Percentiles rank a stretch among this genome's conserved stretches.
Conservation (phyloP, 2,888 invertebrate species). For the Metacarcinus magister region DNA sequence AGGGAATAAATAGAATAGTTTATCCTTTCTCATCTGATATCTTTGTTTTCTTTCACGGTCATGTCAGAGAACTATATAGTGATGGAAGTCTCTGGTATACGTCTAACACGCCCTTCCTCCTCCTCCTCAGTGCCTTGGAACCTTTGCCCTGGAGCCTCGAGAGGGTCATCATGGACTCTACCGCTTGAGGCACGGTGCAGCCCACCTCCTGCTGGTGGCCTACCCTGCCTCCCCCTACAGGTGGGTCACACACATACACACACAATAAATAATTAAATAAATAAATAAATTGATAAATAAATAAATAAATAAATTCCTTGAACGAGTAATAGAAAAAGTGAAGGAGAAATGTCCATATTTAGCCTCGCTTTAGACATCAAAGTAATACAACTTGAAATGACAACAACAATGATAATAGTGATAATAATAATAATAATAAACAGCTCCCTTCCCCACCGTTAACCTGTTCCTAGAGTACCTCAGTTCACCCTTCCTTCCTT, state of each 20-base stretch:
- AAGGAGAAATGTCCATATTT: no score
- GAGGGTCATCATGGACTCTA: slow-evolving; percentile 72
- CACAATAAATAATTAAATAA: not conserved
- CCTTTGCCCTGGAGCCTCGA: slow-evolving; percentile 58
- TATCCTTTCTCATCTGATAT: not conserved
- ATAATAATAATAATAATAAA: no score
- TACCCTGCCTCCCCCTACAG: slow-evolving; percentile 68
- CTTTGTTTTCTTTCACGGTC: not conserved
- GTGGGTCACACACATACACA: slow-evolving; percentile 9
- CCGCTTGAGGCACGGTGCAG: slow-evolving; percentile 62
- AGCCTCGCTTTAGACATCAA: no score
- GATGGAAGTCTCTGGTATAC: no score
- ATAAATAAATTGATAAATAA: not conserved
- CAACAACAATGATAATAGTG: no score
- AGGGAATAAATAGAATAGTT: no score
- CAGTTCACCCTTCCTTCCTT: not conserved
- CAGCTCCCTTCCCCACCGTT: no score
- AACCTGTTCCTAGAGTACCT: not conserved
- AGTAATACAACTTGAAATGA: no score
- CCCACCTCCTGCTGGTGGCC: slow-evolving; percentile 67
- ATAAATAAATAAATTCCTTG: not conserved
- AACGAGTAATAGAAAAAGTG: no score
- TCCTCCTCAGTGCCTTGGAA: slow-evolving; percentile 66
- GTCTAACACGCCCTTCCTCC: not conserved
- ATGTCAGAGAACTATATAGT: no score